Evolutionary conservation across 2,113 vertebrate species (phyloP).

Genomic region (Oncorhynchus kisutch): DNA sequence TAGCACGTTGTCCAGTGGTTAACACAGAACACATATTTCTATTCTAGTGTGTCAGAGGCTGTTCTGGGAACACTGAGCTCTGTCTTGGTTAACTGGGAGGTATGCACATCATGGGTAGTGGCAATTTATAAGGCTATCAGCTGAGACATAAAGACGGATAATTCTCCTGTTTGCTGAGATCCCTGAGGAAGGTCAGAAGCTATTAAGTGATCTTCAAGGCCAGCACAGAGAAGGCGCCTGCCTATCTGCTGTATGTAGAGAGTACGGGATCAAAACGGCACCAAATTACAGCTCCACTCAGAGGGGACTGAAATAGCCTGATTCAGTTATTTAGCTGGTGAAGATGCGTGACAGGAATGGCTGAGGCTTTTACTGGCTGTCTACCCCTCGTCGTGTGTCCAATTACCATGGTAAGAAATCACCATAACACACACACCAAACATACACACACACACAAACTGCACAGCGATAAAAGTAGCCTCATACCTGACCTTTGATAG

Average conservation of each 20-base stretch:
- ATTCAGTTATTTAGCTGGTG: conserved; percentile 64
- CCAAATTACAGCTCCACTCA: conserved; percentile 64
- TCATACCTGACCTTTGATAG: conserved; percentile 10
- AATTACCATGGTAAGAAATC: conserved; percentile 52
- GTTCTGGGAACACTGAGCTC: conserved; percentile 17
- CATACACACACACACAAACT: background rate
- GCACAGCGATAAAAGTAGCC: background rate
- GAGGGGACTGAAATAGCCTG: conserved; percentile 63
- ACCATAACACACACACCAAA: conserved; percentile 12
- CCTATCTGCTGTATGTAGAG: too few species aligned
- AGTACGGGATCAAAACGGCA: conserved; percentile 38
- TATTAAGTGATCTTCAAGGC: too few species aligned
- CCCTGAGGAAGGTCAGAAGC: background rate
- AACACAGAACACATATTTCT: conserved; percentile 8
- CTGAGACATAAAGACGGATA: background rate
- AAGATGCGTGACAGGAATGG: conserved; percentile 55
- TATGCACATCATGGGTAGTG: background rate
- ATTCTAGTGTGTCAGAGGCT: conserved; percentile 14
- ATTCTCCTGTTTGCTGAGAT: background rate
- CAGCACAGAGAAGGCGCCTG: too few species aligned
- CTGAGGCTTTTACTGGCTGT: conserved; percentile 23
- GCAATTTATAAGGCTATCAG: background rate
- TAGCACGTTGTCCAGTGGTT: background rate
- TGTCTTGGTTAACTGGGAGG: conserved; percentile 1
- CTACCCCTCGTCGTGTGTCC: conserved; percentile 57